phyloP scores from a whole-genome alignment of 30 jellyfish, hydroid and myxozoan species.

The Turritopsis rubra region DNA sequence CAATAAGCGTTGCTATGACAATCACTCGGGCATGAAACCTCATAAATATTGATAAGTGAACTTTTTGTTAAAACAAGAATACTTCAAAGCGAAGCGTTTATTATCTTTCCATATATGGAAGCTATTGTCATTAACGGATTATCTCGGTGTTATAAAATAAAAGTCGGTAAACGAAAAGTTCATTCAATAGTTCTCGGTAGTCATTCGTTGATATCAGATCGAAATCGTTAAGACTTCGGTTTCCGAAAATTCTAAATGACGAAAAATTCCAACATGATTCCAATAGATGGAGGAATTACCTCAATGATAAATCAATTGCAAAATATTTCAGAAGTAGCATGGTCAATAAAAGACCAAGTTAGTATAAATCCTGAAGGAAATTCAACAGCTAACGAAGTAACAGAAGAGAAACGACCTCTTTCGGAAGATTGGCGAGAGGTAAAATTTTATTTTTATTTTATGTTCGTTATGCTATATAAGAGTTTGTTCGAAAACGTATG shows the following conservation, averaged over 20 bases:
- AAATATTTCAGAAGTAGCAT: constrained; percentile 52
- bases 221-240: constrained; percentile 6
- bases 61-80: not conserved
- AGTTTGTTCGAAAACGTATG: not conserved
- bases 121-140: constrained; percentile 10
- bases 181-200: constrained; percentile 2
- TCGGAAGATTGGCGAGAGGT: constrained; percentile 99
- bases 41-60: constrained; percentile 11
- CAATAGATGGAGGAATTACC: constrained; percentile 44
- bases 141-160: not conserved
- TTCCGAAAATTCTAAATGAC: constrained; percentile 6
- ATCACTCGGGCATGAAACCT: constrained; percentile 23
- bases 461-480: constrained; percentile 68
- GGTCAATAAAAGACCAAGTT: constrained; percentile 30
- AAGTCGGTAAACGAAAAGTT: constrained; percentile 14
- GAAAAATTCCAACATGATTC: constrained; percentile 59
- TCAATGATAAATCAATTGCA: constrained; percentile 81
- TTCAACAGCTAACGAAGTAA: constrained; percentile 32
- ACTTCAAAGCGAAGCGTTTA: constrained; percentile 9
- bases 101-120: constrained; percentile 7
- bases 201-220: not conserved
- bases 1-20: not conserved
- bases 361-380: constrained; percentile 25
- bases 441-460: constrained; percentile 63
- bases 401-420: constrained; percentile 55